Conservation (phyloP, 2,888 invertebrate species). For the Tanytarsus gracilentus region DNA sequence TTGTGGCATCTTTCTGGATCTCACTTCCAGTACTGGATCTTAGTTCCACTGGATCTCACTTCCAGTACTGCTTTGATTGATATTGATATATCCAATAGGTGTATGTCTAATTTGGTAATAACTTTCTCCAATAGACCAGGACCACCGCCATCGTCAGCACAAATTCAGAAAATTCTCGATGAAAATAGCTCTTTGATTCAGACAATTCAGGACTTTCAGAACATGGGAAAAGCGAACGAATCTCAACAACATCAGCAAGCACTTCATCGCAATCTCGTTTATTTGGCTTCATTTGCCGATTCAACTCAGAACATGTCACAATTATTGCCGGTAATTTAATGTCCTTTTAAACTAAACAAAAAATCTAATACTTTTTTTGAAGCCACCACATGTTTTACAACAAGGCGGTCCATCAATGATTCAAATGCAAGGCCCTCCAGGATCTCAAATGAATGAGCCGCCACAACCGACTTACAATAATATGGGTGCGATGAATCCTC, state of each 20-base stretch:
- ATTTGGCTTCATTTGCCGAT: slow-evolving; percentile 94
- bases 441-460: neutral
- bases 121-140: slow-evolving; percentile 36
- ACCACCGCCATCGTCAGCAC: slow-evolving; percentile 68
- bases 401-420: slow-evolving; percentile 40
- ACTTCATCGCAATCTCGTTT: slow-evolving; percentile 90
- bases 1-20: neutral
- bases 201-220: slow-evolving; percentile 93
- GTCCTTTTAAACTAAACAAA: slow-evolving; percentile 17
- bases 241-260: slow-evolving; percentile 90
- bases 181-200: slow-evolving; percentile 96
- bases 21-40: too few relatives aligned
- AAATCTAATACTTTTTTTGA: slow-evolving; percentile 31
- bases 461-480: slow-evolving; percentile 34
- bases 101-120: neutral
- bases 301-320: slow-evolving; percentile 86
- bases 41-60: too few relatives aligned
- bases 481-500: slow-evolving; percentile 47
- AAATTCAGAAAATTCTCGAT: slow-evolving; percentile 92
- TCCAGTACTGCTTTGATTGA: too few relatives aligned
- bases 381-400: slow-evolving; percentile 52
- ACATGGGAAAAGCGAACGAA: slow-evolving; percentile 87
- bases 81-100: too few relatives aligned
- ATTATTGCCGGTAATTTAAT: slow-evolving; percentile 67
- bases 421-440: neutral